Conservation (phyloP, 2,113 vertebrate species). For the Megalops atlanticus region DNA sequence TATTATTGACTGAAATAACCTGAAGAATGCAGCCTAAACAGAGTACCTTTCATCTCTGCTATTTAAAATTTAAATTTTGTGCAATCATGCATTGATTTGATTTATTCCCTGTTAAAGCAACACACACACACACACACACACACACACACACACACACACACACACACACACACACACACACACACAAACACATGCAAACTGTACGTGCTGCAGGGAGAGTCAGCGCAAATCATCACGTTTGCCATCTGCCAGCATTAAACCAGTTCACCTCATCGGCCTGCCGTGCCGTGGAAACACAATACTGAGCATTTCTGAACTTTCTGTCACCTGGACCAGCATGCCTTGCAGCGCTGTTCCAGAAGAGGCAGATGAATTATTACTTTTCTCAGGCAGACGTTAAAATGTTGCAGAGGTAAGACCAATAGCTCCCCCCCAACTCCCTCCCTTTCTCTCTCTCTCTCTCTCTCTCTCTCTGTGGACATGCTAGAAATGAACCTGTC, state of each 20-base stretch:
- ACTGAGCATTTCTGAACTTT: constrained; percentile 5
- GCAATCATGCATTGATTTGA: no score
- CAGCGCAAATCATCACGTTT: background rate
- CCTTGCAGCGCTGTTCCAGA: constrained; percentile 7
- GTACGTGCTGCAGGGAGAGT: background rate
- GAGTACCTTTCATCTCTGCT: no score
- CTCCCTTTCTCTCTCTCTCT: background rate
- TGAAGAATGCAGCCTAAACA: no score
- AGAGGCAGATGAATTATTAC: background rate
- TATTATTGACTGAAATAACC: no score
- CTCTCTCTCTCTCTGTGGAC: background rate
- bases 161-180: background rate
- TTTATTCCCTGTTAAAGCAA: background rate
- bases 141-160: background rate
- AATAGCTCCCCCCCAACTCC: background rate
- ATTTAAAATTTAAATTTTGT: no score
- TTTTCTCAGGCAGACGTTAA: background rate
- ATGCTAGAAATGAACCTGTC: background rate
- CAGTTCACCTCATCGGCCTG: constrained; percentile 1
- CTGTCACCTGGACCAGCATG: constrained; percentile 14
- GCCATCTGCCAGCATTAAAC: background rate
- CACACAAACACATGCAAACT: no score
- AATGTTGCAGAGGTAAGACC: background rate
- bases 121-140: background rate
- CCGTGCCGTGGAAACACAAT: constrained; percentile 11